A percentile compares a stretch with the other conserved stretches of the same genome.
phyloP scores from a whole-genome alignment of 2,113 vertebrate genomes.

The human region GRCh38 chr5:153542501-153543000 shows the following conservation, averaged over 20 bases:
- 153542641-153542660: not conserved
- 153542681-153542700: not conserved
- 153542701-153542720: not conserved
- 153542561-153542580: not conserved
- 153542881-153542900: not conserved
- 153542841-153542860: not conserved
- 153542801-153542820: not conserved
- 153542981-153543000: not conserved
- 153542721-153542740: not conserved
- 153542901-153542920: not conserved
- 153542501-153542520: not conserved
- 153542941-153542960: not conserved
- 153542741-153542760: not conserved
- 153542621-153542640: not conserved
- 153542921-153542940: not conserved
- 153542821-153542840: not conserved
- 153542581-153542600: not conserved
- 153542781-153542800: not conserved
- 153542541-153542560: not conserved
- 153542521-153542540: not conserved
- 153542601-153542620: not conserved
- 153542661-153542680: not conserved
- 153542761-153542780: not conserved
- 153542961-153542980: not conserved
- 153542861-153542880: not conserved